Conservation (phyloP, 2,113 vertebrate genomes). For the pig (Sus scrofa) region DNA sequence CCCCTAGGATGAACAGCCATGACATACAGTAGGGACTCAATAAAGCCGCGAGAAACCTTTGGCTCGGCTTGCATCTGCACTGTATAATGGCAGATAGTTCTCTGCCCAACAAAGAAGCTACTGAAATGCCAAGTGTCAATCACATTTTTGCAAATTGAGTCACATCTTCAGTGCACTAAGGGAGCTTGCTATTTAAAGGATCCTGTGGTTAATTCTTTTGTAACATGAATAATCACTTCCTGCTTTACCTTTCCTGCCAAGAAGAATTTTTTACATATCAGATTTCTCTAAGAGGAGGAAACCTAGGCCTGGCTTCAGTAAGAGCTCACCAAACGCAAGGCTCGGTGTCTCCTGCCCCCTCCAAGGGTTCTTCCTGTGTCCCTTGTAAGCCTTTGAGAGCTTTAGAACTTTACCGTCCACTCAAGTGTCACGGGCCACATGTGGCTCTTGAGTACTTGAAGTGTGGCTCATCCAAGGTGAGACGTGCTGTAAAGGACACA, state of each 20-base stretch:
- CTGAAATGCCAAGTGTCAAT: slow-evolving; percentile 80
- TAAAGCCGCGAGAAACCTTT: neutral
- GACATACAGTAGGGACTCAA: neutral
- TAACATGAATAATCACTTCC: slow-evolving; percentile 83
- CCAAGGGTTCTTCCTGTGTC: neutral
- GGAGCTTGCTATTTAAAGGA: slow-evolving; percentile 82
- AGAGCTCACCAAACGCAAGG: slow-evolving; percentile 39
- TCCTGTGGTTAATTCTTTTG: slow-evolving; percentile 81
- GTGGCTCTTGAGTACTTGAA: neutral
- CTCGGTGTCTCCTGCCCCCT: neutral
- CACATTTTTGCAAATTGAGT: slow-evolving; percentile 80
- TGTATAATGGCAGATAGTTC: slow-evolving; percentile 56
- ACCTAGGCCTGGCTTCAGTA: slow-evolving; percentile 41
- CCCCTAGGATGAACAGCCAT: neutral
- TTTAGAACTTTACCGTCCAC: neutral
- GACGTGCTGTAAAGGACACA: neutral
- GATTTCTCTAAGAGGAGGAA: slow-evolving; percentile 72
- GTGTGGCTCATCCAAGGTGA: neutral
- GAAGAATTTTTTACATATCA: slow-evolving; percentile 73
- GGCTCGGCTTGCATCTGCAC: neutral
- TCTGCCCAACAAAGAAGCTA: slow-evolving; percentile 69
- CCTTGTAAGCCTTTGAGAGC: neutral
- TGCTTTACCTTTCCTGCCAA: slow-evolving; percentile 79
- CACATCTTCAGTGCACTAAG: slow-evolving; percentile 70
- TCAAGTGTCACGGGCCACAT: neutral